A percentile compares a stretch with the other conserved stretches of the same genome.
Evolutionary conservation across 2,888 invertebrate species (phyloP).

Genomic region (Rhagonycha lutea): DNA sequence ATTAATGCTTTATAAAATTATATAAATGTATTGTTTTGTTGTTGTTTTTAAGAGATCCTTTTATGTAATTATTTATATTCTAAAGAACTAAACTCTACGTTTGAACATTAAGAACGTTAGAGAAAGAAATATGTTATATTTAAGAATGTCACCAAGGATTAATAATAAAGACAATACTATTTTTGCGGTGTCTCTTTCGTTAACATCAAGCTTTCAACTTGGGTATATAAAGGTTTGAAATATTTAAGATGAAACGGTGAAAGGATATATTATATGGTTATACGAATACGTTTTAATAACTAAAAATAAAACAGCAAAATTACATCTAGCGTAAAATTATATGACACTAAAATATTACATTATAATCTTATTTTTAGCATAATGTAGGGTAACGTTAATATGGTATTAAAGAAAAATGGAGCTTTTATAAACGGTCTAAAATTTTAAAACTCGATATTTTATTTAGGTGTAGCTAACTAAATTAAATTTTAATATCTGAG

Average conservation of each 20-base stretch:
- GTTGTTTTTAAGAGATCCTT: background rate
- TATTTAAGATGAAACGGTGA: background rate
- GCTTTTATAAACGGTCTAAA: background rate
- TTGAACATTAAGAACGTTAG: background rate
- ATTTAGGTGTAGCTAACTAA: background rate
- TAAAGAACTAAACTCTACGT: background rate
- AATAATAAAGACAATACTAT: background rate
- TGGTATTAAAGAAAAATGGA: no score
- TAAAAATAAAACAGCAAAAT: background rate
- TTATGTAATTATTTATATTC: background rate
- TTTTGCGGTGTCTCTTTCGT: background rate
- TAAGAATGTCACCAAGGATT: background rate
- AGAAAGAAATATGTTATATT: background rate
- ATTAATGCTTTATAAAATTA: no score
- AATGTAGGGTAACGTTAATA: no score
- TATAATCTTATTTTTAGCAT: no score
- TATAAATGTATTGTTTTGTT: no score
- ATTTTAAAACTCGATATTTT: background rate
- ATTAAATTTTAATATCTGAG: background rate
- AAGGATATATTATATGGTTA: background rate
- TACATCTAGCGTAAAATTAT: no score
- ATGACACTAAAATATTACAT: no score
- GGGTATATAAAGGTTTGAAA: background rate
- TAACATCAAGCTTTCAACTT: background rate
- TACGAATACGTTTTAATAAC: background rate